phyloP scores from a whole-genome alignment of 2,797 vertebrate genomes.

The Phaenicophaeus curvirostris region DNA sequence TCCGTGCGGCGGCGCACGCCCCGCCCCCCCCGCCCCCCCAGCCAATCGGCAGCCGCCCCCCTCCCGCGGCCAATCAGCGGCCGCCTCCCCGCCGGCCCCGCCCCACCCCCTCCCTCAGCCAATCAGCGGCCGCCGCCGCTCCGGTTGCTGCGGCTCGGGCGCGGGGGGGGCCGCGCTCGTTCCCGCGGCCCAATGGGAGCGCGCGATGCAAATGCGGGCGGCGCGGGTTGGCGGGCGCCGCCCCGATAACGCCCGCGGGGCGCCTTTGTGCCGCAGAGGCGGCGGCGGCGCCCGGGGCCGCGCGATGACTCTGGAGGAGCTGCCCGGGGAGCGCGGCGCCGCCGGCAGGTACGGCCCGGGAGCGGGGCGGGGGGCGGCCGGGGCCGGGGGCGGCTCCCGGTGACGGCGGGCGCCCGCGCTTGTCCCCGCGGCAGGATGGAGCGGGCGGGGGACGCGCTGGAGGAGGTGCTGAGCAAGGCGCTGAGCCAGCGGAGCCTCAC shows the following conservation, averaged over 20 bases:
- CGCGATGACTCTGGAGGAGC: conserved; percentile 94
- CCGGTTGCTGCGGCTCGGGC: not conserved
- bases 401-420: not conserved
- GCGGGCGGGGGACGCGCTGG: conserved; percentile 87
- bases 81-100: not conserved
- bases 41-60: no score
- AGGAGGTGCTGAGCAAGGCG: conserved; percentile 90
- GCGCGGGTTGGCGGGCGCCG: conserved; percentile 60
- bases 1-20: no score
- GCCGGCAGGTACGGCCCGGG: not conserved
- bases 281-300: conserved; percentile 24
- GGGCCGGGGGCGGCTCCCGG: not conserved
- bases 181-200: conserved; percentile 67
- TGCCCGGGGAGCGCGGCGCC: conserved; percentile 79
- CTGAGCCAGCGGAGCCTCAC: conserved; percentile 93
- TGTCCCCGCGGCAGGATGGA: conserved; percentile 85
- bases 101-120: not conserved
- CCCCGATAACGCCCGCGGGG: conserved; percentile 22
- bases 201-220: conserved; percentile 46
- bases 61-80: no score
- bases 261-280: conserved; percentile 66
- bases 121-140: not conserved
- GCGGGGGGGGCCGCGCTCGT: not conserved
- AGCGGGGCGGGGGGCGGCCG: no score
- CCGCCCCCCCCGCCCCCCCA: no score